These are phyloP conservation scores for Siniperca scherzeri DNA, from an alignment of 2,797 vertebrate species.

Conservation along the genomic window DNA sequence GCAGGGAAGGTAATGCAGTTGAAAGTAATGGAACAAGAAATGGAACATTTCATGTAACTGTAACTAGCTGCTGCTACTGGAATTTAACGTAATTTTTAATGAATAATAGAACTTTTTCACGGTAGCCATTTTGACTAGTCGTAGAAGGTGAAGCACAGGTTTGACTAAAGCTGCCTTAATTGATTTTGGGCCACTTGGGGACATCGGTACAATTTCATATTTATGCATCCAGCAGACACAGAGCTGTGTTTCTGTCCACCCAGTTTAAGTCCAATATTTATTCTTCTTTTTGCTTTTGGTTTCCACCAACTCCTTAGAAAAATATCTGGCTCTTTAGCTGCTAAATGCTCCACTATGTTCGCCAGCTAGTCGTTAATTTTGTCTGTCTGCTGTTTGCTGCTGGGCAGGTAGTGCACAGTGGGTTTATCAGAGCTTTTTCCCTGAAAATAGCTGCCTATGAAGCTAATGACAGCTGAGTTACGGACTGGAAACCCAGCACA, in stretches of 20 bases:
- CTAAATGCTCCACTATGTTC: background rate
- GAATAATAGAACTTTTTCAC: background rate
- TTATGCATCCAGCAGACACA: background rate
- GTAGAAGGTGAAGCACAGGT: background rate
- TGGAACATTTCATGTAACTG: background rate
- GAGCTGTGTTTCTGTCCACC: background rate
- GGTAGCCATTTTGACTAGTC: background rate
- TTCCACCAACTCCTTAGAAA: background rate
- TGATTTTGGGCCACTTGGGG: background rate
- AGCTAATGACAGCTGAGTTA: background rate
- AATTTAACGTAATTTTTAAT: background rate
- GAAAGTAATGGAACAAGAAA: no score
- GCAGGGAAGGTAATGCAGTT: no score
- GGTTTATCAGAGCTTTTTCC: background rate
- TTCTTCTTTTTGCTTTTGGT: background rate
- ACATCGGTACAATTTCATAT: background rate
- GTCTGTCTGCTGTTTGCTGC: background rate
- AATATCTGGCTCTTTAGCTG: background rate
- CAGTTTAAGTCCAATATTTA: background rate
- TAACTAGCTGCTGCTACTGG: background rate
- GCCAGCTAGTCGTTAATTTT: background rate
- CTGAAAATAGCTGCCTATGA: background rate
- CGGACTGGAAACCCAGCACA: no score
- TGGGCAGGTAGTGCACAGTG: background rate
- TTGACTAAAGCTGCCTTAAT: background rate